Base-by-base conservation (phyloP, 2,797 vertebrate genomes). In the Thaleichthys pacificus region DNA sequence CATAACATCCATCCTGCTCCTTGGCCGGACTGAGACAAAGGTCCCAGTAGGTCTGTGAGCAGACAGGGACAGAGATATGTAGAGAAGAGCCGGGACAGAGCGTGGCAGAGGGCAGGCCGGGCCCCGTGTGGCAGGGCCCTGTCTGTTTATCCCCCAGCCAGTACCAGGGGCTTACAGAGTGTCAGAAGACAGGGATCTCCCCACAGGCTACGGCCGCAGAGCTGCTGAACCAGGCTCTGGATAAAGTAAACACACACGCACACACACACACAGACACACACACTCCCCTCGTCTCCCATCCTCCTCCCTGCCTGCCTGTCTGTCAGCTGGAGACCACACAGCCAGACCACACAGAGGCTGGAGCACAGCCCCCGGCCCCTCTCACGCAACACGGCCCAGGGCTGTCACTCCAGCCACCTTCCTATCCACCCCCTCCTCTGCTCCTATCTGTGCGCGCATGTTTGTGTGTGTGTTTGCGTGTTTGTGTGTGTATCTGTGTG, bases 261-360 rank as follows among this genome's bases (percentile, higher is more conserved):
- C 82, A 86, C 86, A 24, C 61, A 54, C 60, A 32, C 28, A 30
- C 0, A 30, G 0, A 30, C 28, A 30, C 11, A 54, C 72, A 75
- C 75, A 79, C 75, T 80, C 74, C 67, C 62, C 5, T 61, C 4
- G 19, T 22, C 57, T 66, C 68, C 9, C 62, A 56, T 92, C 91
- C 90, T 93, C 93, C 91, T 93, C 91, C 91, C 91, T 89, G 91
- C 92, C 87, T 7, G 51, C 19, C 51, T 79, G 90, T 94, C 51
- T 79, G 90, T 94, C 91, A 91, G 90, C 91, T 87, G 91, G 87
- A 95, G 97, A 99, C 97, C 97, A 98, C 97, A 98, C 97, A 99
- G 93, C 90, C 94, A 92, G 93, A 93, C 93, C 93, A 94, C 93
- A 94, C 93, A 94, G 91, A 90, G 88, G 89, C 84, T 91, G 86